Evolutionary conservation across 2,888 invertebrate genomes (phyloP).

Genomic region (Steinernema hermaphroditum): DNA sequence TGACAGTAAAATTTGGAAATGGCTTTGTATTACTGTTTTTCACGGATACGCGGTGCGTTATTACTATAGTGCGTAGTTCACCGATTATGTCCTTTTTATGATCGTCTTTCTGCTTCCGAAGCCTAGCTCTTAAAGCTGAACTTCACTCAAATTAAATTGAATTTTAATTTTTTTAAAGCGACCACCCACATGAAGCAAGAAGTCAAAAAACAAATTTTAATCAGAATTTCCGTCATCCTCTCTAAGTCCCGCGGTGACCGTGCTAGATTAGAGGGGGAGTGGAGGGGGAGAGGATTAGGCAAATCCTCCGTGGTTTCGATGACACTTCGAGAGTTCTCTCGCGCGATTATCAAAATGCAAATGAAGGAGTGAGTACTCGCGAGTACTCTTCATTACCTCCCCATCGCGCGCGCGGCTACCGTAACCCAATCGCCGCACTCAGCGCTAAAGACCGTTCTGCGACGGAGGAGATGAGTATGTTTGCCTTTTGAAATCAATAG

Average conservation of each 20-base stretch:
- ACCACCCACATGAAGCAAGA: too few species aligned
- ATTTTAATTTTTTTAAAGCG: too few species aligned
- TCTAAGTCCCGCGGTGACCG: background rate
- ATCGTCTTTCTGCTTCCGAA: too few species aligned
- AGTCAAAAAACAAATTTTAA: too few species aligned
- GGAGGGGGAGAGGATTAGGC: constrained; percentile 15
- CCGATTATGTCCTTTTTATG: too few species aligned
- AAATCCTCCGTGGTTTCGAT: constrained; percentile 12
- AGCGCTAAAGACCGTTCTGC: background rate
- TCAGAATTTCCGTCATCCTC: background rate
- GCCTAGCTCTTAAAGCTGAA: too few species aligned
- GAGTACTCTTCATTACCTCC: too few species aligned
- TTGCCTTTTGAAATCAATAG: constrained; percentile 23
- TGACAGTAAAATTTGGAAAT: too few species aligned
- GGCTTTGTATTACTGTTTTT: too few species aligned
- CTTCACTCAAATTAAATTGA: too few species aligned
- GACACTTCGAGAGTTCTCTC: constrained; percentile 12
- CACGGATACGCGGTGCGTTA: too few species aligned
- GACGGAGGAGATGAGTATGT: background rate
- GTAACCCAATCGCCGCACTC: background rate
- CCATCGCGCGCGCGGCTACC: background rate
- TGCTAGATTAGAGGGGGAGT: background rate
- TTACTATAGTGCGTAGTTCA: too few species aligned
- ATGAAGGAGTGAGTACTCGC: background rate
- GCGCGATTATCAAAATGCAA: constrained; percentile 3